These are phyloP conservation scores for Lycaena phlaeas DNA, from an alignment of 2,888 invertebrate genomes.

Conservation along the genomic window DNA sequence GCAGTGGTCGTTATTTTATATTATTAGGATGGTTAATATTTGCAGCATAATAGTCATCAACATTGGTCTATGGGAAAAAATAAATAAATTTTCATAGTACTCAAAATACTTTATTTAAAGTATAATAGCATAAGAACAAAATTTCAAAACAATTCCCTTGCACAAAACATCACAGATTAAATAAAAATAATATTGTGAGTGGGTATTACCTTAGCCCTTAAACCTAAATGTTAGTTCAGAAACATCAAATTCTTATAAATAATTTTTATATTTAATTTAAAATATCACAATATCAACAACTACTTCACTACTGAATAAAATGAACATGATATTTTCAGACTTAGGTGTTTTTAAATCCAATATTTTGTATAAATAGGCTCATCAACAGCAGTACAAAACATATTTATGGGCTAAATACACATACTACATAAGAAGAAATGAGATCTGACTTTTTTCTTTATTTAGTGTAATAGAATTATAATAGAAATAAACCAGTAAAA, in stretches of 20 bases:
- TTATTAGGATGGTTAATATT: too few relatives aligned
- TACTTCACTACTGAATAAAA: slow-evolving; percentile 23
- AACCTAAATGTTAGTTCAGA: slow-evolving; percentile 31
- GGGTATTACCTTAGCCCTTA: not conserved
- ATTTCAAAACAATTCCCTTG: slow-evolving; percentile 54
- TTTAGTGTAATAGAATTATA: too few relatives aligned
- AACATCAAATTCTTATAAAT: slow-evolving; percentile 16
- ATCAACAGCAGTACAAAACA: not conserved
- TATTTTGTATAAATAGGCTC: not conserved
- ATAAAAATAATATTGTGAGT: slow-evolving; percentile 31
- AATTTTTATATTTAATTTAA: slow-evolving; percentile 46
- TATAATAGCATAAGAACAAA: slow-evolving; percentile 39
- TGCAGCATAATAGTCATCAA: too few relatives aligned
- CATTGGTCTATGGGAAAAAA: not conserved
- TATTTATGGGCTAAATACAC: too few relatives aligned
- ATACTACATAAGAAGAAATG: too few relatives aligned
- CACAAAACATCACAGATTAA: slow-evolving; percentile 60
- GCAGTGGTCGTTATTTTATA: too few relatives aligned
- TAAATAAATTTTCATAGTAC: slow-evolving; percentile 25
- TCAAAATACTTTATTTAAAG: slow-evolving; percentile 61
- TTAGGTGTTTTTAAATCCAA: slow-evolving; percentile 16
- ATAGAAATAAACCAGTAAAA: too few relatives aligned
- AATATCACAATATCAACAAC: slow-evolving; percentile 68
- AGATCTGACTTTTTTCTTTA: too few relatives aligned
- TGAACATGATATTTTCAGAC: slow-evolving; percentile 25